Conservation (phyloP, 2,888 invertebrate species). For the Fissipunctia ypsillon region DNA sequence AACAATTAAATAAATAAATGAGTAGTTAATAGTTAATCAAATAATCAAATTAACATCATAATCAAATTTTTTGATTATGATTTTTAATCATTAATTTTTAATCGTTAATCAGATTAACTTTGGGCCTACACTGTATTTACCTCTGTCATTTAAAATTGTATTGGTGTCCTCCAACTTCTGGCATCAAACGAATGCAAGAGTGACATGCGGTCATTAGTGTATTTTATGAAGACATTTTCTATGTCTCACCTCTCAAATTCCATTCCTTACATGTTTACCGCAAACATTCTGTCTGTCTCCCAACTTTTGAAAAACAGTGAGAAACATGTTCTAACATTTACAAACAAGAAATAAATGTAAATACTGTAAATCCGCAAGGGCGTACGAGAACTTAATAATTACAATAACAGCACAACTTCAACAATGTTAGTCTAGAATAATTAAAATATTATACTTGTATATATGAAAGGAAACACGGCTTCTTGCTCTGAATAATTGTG, state of each 20-base stretch:
- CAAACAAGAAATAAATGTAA: slow-evolving; percentile 54
- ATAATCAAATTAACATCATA: no score
- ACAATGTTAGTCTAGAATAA: slow-evolving; percentile 78
- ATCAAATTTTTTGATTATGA: no score
- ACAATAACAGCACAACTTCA: slow-evolving; percentile 75
- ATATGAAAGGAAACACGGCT: slow-evolving; percentile 70
- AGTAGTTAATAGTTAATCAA: no score
- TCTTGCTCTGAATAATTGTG: slow-evolving; percentile 65
- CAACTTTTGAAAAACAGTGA: slow-evolving; percentile 16
- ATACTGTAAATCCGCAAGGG: slow-evolving; percentile 53
- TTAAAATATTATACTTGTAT: slow-evolving; percentile 80
- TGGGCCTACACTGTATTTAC: no score
- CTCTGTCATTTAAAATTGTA: not conserved
- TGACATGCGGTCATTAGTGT: no score
- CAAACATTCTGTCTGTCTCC: not conserved
- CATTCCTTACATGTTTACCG: not conserved
- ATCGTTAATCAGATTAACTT: no score
- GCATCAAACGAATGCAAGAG: not conserved
- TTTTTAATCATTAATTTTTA: no score
- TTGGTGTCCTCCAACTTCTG: no score
- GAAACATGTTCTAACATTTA: slow-evolving; percentile 22
- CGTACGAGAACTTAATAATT: slow-evolving; percentile 75
- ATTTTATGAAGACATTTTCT: not conserved
- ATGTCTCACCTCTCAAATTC: not conserved
- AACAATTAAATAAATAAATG: no score